phyloP scores from a whole-genome alignment of 2,113 vertebrate species.

The Amazona vittata region DNA sequence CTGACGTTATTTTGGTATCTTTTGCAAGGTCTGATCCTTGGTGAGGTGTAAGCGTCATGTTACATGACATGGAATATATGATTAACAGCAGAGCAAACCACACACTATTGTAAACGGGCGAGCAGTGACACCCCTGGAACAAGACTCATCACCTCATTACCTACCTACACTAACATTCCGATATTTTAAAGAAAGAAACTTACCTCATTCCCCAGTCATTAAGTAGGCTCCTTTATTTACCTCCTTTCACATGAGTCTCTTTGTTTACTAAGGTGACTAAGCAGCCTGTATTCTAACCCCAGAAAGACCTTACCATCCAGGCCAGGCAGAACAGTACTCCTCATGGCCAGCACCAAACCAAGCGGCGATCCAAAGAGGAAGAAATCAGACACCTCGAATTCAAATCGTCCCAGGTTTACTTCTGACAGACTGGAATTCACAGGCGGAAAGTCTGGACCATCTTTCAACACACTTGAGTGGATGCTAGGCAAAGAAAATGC shows the following conservation, averaged over 20 bases:
- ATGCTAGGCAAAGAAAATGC: conserved; percentile 66
- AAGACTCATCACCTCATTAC: neutral
- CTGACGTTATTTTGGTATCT: neutral
- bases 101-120: neutral
- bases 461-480: conserved; percentile 84
- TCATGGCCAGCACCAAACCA: conserved; percentile 95
- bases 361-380: conserved; percentile 94
- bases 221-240: neutral
- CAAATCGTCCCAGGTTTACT: conserved; percentile 86
- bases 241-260: neutral
- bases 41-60: neutral
- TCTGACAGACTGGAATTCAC: conserved; percentile 75
- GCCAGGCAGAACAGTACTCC: conserved; percentile 89
- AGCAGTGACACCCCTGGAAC: neutral
- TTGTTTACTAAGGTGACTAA: neutral
- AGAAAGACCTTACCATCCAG: conserved; percentile 83
- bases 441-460: conserved; percentile 77
- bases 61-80: neutral
- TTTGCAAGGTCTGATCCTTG: neutral
- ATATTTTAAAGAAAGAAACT: neutral
- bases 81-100: neutral
- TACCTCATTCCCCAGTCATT: neutral
- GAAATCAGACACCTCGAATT: conserved; percentile 95
- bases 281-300: neutral
- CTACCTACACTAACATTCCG: neutral